Base-by-base conservation (phyloP, 2,113 vertebrate genomes). In the Dolichallabes microphthalmus region DNA sequence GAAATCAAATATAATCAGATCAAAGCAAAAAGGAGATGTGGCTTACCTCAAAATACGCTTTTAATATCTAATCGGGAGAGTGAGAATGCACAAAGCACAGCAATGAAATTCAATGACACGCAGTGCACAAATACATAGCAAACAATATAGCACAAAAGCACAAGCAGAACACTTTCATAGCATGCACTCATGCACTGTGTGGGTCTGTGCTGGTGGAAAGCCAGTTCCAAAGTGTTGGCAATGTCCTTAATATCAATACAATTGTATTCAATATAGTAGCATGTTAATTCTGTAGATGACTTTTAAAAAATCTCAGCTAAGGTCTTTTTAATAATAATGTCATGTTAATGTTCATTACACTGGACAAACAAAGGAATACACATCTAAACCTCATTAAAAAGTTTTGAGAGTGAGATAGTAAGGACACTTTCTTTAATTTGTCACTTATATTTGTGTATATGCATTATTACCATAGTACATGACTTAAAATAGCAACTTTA, bases 31-130 rank as follows among this genome's bases (percentile, higher is more conserved):
- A 90, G 94, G 95, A 95, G 94, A 92, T 93, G 92, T 93, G 93
- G 94, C 97, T 98, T 97, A 99, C 98, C 98, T 99, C 95, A 74
- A 97, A 98, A 95, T 96, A 97, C 94, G 97, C 95, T 96, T 97
- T 99, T 94, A 99, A 95, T 95, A 96, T 97, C 98, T 99, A 97
- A 96, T 93, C 94, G 94, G 90, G 94, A 95, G 91, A 94, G 94
- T 94, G 96, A 88, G 88, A 96, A 96, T 96, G 95, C 94, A 96
- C 96, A 96, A 95, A 96, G 95, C 95, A 96, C 94, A 94, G 95
- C 95, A 95, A 96, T 94, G 94, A 96, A 92, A 96, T 96, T 96
- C 93, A 95, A 93, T 93, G 94, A 96, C 95, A 97, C 94, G 96
- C 93, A 95, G 94, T 94, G 93, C 95, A 95, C 92, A 94, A 86